Conservation (phyloP, 2,113 vertebrate genomes). For the Raphicerus campestris region DNA sequence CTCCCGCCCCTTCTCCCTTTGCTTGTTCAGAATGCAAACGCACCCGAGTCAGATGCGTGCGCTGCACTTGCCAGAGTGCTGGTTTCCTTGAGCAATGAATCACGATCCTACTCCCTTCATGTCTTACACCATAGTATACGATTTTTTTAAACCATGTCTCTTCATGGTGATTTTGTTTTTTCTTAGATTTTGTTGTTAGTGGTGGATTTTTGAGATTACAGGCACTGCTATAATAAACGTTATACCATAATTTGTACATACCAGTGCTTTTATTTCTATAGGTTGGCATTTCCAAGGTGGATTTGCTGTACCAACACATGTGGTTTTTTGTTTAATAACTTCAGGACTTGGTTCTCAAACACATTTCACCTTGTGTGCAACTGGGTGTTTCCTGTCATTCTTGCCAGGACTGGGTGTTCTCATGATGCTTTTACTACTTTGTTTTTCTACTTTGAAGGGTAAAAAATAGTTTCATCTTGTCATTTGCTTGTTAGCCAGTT, state of each 20-base stretch:
- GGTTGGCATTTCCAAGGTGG: neutral
- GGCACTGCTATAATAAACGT: neutral
- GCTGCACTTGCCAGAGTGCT: neutral
- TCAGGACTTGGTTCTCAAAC: neutral
- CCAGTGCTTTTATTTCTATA: neutral
- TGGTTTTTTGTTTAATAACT: neutral
- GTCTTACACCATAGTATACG: neutral
- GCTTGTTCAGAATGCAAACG: neutral
- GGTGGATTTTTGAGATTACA: neutral
- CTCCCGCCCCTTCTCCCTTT: neutral
- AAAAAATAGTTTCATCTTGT: neutral
- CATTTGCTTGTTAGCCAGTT: neutral
- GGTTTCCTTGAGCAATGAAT: neutral
- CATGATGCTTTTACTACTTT: neutral
- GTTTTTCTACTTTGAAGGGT: neutral
- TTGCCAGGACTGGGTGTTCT: neutral
- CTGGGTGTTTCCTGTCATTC: neutral
- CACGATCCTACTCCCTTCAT: neutral
- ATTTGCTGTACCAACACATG: neutral
- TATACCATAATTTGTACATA: neutral
- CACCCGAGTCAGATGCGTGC: rapidly evolving
- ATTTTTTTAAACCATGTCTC: neutral
- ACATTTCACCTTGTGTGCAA: neutral
- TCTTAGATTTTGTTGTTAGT: neutral
- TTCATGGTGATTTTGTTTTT: neutral